These are phyloP conservation scores for Cottoperca gobio DNA, from an alignment of 2,797 vertebrate species.

Conservation along the genomic window DNA sequence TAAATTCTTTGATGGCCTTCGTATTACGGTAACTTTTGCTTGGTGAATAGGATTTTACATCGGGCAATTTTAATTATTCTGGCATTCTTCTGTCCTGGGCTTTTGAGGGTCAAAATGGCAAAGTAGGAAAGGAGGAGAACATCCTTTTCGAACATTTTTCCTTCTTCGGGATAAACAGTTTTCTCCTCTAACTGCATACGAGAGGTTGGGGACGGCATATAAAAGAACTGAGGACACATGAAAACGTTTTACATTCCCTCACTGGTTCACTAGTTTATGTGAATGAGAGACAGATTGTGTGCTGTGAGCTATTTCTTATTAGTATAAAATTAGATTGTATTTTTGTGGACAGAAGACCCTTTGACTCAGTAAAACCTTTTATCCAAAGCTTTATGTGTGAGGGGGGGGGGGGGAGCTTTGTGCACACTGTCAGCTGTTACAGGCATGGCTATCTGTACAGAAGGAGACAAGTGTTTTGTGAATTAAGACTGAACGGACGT, in stretches of 20 bases:
- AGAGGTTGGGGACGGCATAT: background rate
- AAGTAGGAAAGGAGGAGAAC: background rate
- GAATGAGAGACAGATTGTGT: background rate
- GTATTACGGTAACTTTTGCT: too few relatives aligned
- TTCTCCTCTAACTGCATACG: background rate
- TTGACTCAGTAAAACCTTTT: too few relatives aligned
- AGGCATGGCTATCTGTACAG: constrained; percentile 34
- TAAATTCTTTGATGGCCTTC: background rate
- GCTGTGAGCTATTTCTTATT: background rate
- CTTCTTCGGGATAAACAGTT: background rate
- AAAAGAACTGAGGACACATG: background rate
- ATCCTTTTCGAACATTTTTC: too few relatives aligned
- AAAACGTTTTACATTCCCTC: background rate
- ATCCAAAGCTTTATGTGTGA: background rate
- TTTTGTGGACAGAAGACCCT: background rate
- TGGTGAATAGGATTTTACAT: background rate
- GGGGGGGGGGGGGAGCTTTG: background rate
- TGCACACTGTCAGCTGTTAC: constrained; percentile 42
- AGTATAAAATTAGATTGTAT: background rate
- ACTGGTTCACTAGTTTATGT: background rate
- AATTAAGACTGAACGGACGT: constrained; percentile 9
- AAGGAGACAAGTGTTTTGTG: constrained; percentile 47
- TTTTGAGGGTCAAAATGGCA: background rate
- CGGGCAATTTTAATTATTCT: background rate
- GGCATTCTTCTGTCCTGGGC: background rate